Percentiles rank a stretch among this genome's conserved stretches.
Evolutionary conservation across 2,797 vertebrate species (phyloP).

Genomic region (Mormyrus hasselquistii): DNA sequence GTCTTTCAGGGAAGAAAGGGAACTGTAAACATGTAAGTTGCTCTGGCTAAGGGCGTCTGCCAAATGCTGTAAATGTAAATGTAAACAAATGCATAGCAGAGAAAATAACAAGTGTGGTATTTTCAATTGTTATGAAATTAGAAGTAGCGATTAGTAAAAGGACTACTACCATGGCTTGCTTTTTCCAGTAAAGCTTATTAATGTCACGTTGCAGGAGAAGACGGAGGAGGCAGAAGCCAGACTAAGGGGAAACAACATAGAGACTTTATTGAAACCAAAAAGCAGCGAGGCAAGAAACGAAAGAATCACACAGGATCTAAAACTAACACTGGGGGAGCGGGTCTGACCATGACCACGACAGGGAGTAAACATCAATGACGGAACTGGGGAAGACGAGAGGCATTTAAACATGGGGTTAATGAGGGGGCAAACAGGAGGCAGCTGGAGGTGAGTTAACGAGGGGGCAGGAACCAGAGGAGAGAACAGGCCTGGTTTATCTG

Average conservation of each 20-base stretch:
- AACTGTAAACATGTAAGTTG: background rate
- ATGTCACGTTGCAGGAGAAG: background rate
- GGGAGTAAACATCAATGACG: background rate
- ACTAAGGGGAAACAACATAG: background rate
- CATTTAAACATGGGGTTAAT: background rate
- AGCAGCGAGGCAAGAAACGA: background rate
- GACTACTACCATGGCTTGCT: background rate
- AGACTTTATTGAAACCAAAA: background rate
- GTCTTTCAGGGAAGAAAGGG: background rate
- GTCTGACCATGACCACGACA: background rate
- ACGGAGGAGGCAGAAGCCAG: background rate
- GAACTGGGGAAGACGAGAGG: background rate
- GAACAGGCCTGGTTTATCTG: background rate
- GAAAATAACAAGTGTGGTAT: background rate
- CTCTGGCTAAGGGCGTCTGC: too few relatives aligned
- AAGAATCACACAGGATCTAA: background rate
- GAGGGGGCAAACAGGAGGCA: background rate
- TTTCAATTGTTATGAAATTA: background rate
- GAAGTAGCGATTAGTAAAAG: background rate
- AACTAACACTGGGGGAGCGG: background rate
- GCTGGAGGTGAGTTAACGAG: background rate
- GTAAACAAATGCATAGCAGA: background rate
- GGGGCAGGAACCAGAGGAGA: background rate
- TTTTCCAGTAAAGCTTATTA: background rate
- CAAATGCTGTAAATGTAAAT: too few relatives aligned